Base-by-base conservation (phyloP, 2,797 vertebrate species). In the Mastacembelus armatus region DNA sequence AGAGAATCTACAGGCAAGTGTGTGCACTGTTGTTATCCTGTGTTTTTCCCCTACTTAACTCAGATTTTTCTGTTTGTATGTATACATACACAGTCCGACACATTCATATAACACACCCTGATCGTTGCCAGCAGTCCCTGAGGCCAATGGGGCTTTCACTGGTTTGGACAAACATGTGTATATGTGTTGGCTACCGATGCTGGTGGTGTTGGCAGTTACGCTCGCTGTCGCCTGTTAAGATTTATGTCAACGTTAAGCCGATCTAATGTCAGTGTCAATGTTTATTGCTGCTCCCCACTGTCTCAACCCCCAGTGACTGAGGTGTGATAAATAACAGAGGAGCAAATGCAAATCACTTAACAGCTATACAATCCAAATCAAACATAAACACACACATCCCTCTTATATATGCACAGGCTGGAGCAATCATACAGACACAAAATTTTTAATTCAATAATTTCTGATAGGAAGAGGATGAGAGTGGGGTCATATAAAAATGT, bases 231-330 rank as follows among this genome's bases (percentile, higher is more conserved):
- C 74, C 83, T 67, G 64, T 87, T 60, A 57, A 65, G 93, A 94
- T 95, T 95, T 93, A 94, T 92, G 89, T 74, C 80, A 82, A 83
- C 84, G 88, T 95, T 94, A 93, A 86, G 45, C 60, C 93, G 94
- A 95, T 95, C 86, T 93, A 95, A 85, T 89, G 85, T 19, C 73
- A 85, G 80, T 73, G 78, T 78, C 38, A 18, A 40, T 40, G 80
- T 94, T 94, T 94, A 93, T 88, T 81, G 89, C 78, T 68, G 65
- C 84, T 67, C 57, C 38, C 38, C 57, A 44, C 50, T 50, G 43
- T 44, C 50, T 48, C 39, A 1, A 63, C 51, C 38, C 50, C 24
- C 45, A 45, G 39, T 3, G 19, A 64, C 50, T 52, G 75, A 83
- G 59, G 89, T 80, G 88, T 77, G 84, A 89, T 93, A 92, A 85